Percentiles rank a stretch among this genome's conserved stretches.
Evolutionary conservation across 2,797 vertebrate species (phyloP).

Genomic region (Sandelia bainsii): DNA sequence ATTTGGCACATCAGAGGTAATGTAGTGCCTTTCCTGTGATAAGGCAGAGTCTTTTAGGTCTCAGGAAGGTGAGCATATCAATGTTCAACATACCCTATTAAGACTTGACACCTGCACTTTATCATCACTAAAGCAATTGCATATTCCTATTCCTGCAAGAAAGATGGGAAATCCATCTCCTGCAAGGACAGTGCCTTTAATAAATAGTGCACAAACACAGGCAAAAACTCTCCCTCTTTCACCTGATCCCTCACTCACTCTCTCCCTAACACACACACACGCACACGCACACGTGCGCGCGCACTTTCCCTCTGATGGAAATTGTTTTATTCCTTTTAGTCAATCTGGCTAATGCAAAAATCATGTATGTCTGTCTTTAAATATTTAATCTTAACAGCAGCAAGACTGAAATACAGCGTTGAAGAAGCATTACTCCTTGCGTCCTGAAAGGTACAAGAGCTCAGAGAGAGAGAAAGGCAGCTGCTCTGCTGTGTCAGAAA

Average conservation of each 20-base stretch:
- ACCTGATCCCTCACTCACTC: slow-evolving; percentile 51
- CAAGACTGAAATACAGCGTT: slow-evolving; percentile 81
- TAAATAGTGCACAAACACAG: slow-evolving; percentile 77
- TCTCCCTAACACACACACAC: neutral
- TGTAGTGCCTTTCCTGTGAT: slow-evolving; percentile 60
- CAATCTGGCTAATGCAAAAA: slow-evolving; percentile 87
- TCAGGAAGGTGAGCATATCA: slow-evolving; percentile 76
- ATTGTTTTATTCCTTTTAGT: slow-evolving; percentile 84
- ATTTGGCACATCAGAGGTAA: slow-evolving; percentile 66
- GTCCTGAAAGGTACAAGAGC: slow-evolving; percentile 76
- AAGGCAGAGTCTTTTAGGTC: slow-evolving; percentile 62
- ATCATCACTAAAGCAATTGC: slow-evolving; percentile 83
- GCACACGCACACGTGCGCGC: slow-evolving; percentile 29
- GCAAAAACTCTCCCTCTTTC: slow-evolving; percentile 71
- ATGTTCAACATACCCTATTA: slow-evolving; percentile 82
- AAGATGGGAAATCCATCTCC: slow-evolving; percentile 79
- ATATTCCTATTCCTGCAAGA: slow-evolving; percentile 78
- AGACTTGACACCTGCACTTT: slow-evolving; percentile 80
- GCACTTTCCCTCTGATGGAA: slow-evolving; percentile 64
- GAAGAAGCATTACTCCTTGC: slow-evolving; percentile 73
- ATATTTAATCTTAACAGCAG: slow-evolving; percentile 85
- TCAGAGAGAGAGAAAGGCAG: slow-evolving; percentile 52
- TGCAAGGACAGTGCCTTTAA: slow-evolving; percentile 77
- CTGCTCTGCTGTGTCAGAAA: slow-evolving; percentile 62
- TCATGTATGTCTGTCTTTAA: slow-evolving; percentile 85